These are phyloP conservation scores for Oedothorax gibbosus DNA, from an alignment of 1,140 invertebrate species.

Conservation along the genomic window DNA sequence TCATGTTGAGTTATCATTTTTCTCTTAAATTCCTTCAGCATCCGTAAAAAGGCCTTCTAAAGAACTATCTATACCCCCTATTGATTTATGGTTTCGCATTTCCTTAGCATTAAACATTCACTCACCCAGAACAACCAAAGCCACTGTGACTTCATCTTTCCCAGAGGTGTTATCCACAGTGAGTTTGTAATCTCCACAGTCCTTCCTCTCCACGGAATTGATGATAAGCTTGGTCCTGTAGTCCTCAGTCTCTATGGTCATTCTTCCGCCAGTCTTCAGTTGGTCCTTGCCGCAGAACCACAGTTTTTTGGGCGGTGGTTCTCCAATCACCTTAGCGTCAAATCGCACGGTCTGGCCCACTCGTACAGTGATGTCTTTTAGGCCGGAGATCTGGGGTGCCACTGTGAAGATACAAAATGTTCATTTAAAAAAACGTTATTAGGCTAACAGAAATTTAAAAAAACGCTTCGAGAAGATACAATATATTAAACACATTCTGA, in stretches of 20 bases:
- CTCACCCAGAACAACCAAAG: conserved; percentile 82
- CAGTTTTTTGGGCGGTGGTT: conserved; percentile 85
- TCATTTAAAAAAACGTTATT: too few relatives aligned
- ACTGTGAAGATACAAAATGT: conserved; percentile 76
- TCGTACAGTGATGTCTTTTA: conserved; percentile 88
- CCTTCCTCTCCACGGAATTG: conserved; percentile 78
- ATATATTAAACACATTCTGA: too few relatives aligned
- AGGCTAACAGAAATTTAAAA: too few relatives aligned
- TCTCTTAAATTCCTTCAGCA: too few relatives aligned
- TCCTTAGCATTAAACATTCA: conserved; percentile 78
- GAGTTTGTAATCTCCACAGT: conserved; percentile 86
- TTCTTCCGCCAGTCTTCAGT: conserved; percentile 75
- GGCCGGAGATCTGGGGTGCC: conserved; percentile 78
- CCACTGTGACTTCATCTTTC: conserved; percentile 89
- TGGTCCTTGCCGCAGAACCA: conserved; percentile 81
- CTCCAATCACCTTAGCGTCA: conserved; percentile 89
- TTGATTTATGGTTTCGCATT: not conserved
- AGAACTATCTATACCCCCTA: too few relatives aligned
- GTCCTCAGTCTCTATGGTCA: conserved; percentile 89
- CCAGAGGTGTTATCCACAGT: conserved; percentile 93
- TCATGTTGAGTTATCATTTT: too few relatives aligned
- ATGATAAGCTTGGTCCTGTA: conserved; percentile 84
- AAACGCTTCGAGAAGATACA: too few relatives aligned
- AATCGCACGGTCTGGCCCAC: conserved; percentile 86
- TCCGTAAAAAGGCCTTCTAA: too few relatives aligned